A percentile compares a stretch with the other conserved stretches of the same genome.
Conservation (phyloP, 2,888 invertebrate species). For the Andricus quercusramuli region DNA sequence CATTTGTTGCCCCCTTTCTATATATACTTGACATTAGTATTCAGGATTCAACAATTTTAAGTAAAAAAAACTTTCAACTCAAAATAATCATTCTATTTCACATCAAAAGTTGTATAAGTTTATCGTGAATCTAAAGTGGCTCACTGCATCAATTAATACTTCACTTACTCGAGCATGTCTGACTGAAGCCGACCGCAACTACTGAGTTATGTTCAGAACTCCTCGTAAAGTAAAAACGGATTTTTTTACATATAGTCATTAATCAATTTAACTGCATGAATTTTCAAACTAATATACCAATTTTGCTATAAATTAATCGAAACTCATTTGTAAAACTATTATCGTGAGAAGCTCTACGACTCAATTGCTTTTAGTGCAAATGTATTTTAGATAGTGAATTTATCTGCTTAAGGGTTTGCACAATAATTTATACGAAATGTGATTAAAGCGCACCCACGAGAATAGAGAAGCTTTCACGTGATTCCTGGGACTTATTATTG, state of each 20-base stretch:
- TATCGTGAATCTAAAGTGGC: background rate
- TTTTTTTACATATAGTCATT: no score
- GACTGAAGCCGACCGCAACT: background rate
- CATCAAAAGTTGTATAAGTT: background rate
- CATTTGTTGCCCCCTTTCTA: no score
- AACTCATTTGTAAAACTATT: background rate
- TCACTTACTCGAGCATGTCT: background rate
- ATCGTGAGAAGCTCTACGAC: background rate
- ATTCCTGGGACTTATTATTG: conserved; percentile 21
- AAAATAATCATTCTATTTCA: no score
- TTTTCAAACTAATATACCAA: background rate
- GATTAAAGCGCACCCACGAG: conserved; percentile 15
- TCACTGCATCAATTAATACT: background rate
- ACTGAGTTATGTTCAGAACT: background rate
- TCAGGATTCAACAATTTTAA: no score
- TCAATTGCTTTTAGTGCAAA: background rate
- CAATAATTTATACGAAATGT: conserved; percentile 23
- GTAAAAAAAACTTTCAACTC: no score
- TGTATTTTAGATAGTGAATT: conserved; percentile 6
- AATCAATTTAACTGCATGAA: background rate
- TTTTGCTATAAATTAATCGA: background rate
- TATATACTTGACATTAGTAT: no score
- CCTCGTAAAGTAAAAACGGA: background rate
- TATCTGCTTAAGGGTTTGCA: background rate
- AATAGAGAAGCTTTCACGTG: conserved; percentile 31